Base-by-base conservation (phyloP, 2,888 invertebrate species). In the Drosophila neutralis region DNA sequence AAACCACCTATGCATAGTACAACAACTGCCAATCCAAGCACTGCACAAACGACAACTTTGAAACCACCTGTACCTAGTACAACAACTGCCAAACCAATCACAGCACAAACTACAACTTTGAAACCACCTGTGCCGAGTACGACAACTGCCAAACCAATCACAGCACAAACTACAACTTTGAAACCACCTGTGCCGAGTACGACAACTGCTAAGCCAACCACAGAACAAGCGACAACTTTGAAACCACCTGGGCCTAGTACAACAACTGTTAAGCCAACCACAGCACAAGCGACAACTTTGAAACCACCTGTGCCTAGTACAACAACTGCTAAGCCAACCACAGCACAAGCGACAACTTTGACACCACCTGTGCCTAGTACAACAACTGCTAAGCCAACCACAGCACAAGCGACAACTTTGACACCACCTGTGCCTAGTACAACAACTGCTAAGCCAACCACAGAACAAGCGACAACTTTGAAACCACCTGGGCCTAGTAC, bases 361-460 rank as follows among this genome's bases (percentile, higher is more conserved):
- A 45, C 4, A 4, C 24, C 45, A 10, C 48, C 45, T 0, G 31
- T 5, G 11, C 31, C 57, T 6, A 64, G 31, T 5, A 57, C 56
- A 24, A 54, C 57, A 4, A 64, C 48, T 15, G 18, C 61, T 56
- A 11, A 79, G 64, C 62, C 72, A 1, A 29, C 29, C 1, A 2
- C 15, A 2, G 27, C 18, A 18, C 0, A 52, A 36, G 4, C 36
- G 18, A 75, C 65, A 4, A 76, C 77, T 3, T 24, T 5, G 0
- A 13, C 2, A 2, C 18, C 62, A 24, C 45, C 53, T 2, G 36
- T 40, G 45, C 40, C 60, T 24, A 61, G 24, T 10, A 45, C 45
- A 0, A 11, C 45, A 8, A 45, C 45, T 45, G 10, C 11, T 2
- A 45, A 21, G 21, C 45, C 42, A 42, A 6, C 0, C 21, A 45